Conservation (phyloP, 1,140 invertebrate genomes). For the Trinorchestia longiramus region DNA sequence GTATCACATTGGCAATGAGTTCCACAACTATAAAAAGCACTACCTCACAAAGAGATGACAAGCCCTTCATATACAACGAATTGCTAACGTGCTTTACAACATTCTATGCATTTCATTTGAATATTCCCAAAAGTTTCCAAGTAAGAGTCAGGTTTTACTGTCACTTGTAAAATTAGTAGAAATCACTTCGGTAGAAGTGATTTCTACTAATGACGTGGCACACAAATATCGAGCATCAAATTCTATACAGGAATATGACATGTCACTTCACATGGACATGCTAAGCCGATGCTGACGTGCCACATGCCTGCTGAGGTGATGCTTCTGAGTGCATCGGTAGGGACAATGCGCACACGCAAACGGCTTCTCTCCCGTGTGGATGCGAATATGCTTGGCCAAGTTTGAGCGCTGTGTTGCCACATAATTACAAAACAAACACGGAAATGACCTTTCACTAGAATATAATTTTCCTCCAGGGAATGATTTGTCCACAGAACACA, state of each 20-base stretch:
- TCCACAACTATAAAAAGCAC: no score
- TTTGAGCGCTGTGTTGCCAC: conserved; percentile 34
- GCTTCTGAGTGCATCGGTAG: conserved; percentile 35
- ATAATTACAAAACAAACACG: conserved; percentile 19
- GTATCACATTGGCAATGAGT: no score
- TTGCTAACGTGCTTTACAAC: no score
- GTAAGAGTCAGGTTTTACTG: no score
- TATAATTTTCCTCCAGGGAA: neutral
- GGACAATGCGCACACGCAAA: conserved; percentile 41
- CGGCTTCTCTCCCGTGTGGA: conserved; percentile 55
- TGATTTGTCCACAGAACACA: neutral
- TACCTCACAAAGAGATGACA: no score
- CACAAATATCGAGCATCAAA: neutral
- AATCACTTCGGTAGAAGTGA: no score
- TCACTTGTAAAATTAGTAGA: no score
- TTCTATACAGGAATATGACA: neutral
- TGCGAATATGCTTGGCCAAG: conserved; percentile 44
- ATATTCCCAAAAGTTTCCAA: no score
- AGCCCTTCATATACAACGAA: no score
- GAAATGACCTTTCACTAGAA: conserved; percentile 26
- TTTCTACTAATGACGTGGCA: no score
- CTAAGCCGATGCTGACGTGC: neutral
- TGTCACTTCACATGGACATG: neutral
- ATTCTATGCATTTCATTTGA: no score
- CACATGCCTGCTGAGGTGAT: conserved; percentile 68